Evolutionary conservation across 2,797 vertebrate genomes (phyloP), one percentile per base, ranked within the genome.

Genomic region (Trachurus trachurus): DNA sequence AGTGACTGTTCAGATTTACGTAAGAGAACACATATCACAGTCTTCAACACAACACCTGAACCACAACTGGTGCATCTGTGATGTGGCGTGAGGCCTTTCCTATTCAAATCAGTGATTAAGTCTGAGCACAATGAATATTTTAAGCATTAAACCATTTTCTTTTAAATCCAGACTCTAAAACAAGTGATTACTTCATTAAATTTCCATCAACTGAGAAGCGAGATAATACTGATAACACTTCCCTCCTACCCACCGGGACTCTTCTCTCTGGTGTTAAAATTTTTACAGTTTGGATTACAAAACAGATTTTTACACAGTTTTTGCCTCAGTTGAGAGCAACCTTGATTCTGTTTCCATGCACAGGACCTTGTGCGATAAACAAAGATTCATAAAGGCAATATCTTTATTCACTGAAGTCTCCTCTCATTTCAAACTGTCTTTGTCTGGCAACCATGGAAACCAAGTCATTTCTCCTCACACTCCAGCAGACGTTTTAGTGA

Each of bases 361-460:
- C 17, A 15, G 31, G 29, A 54, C 71, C n/a, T 53, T 82, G 44
- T 62, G 54, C 60, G 53, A 47, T 76, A 71, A 63, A 83, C 57
- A 80, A 76, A 76, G 37, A 82, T 52, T 60, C 39, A 22, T 76
- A 80, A 87, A 83, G 15, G 34, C 62, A 62, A 69, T 22, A 74
- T 81, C 71, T 80, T 61, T 82, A 47, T 80, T 79, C 57, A 74
- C 71, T 83, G 45, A 84, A 71, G 76, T 69, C 72, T 64, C 45
- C n/a, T 76, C 66, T 68, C 73, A 79, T 85, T 76, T 87, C 73
- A 62, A 71, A 83, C 50, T 59, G 61, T 83, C 88, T 91, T 86
- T 88, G 65, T 90, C 66, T 78, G 15, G 92, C 76, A 89, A 80
- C 92, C 92, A 93, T 93, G 88, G 91, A 83, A 92, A 94, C 92